Evolutionary conservation across 2,888 invertebrate species (phyloP), one percentile per base, ranked within the genome.

Genomic region (Pyrochroa serraticornis): DNA sequence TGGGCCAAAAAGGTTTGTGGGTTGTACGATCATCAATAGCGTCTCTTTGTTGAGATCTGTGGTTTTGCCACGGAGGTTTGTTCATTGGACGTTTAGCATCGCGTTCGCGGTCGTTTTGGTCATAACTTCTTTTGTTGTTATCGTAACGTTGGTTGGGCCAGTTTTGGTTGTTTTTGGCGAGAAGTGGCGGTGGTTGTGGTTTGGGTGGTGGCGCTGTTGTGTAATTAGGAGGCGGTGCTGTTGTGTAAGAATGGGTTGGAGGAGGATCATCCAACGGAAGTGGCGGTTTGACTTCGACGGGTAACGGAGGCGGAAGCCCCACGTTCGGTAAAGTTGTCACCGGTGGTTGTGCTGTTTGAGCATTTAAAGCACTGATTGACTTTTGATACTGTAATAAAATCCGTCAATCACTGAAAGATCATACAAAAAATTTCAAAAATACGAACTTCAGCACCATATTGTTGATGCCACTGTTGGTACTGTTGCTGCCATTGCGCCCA

Each of bases 401-500:
- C n/a, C n/a, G n/a, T 36, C 9, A 35, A 38, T 58, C 38, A 14
- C 35, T 38, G 33, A 36, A 30, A 37, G 33, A 22, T 44, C 6
- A 46, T 35, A 31, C 31, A 37, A 22, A 22, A 2, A 5, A 22
- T 5, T 22, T 22, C n/a, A 31, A 48, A 37, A 35, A 32, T 9
- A 9, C 9, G 8, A 36, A 89, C 89, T 85, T 89, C 88, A 54
- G 87, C 88, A 42, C 89, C 90, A 75, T 89, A 90, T 71, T 89
- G 89, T 58, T 83, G 84, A 73, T 90, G 90, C 90, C 89, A 89
- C 69, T 88, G 88, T 44, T 87, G 85, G 78, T 89, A 90, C 70
- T 90, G 90, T 65, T 87, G 87, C 69, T 90, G 89, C 90, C 90
- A 90, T 66, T 89, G 89, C 7, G 87, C 84, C 86, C 89, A 89